Evolutionary conservation across 2,888 invertebrate genomes (phyloP).

Genomic region (Zootermopsis nevadensis): DNA sequence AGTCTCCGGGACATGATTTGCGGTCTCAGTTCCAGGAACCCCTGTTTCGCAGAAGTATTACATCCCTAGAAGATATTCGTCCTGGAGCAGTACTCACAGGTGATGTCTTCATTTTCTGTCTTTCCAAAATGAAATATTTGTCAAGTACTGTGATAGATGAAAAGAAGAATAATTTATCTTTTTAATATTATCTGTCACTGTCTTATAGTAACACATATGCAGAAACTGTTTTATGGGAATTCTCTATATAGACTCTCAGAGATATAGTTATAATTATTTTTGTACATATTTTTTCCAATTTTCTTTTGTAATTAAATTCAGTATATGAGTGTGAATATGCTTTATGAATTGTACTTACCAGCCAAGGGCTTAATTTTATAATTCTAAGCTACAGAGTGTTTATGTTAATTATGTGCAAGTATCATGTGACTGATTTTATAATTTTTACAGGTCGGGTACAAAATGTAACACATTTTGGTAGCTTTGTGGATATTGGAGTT

Average conservation of each 20-base stretch:
- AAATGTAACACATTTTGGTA: slow-evolving; percentile 91
- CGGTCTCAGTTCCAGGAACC: slow-evolving; percentile 75
- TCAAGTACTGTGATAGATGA: no score
- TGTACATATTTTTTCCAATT: neutral
- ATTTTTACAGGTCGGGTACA: slow-evolving; percentile 77
- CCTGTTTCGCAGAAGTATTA: slow-evolving; percentile 80
- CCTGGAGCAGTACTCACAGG: slow-evolving; percentile 74
- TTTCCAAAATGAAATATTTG: no score
- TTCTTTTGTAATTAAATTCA: neutral
- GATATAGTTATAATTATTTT: neutral
- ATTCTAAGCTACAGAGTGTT: neutral
- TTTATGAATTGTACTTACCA: no score
- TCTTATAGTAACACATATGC: no score
- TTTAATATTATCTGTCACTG: no score
- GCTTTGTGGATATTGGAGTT: slow-evolving; percentile 89
- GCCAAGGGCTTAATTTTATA: neutral
- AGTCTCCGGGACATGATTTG: slow-evolving; percentile 79
- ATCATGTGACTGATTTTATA: neutral
- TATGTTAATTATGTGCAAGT: no score
- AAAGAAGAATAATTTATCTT: no score
- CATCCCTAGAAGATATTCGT: slow-evolving; percentile 73
- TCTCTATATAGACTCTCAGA: no score
- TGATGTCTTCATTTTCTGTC: slow-evolving; percentile 55
- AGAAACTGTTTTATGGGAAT: no score
- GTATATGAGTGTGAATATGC: no score